Percentiles rank a stretch among this genome's conserved stretches.
phyloP scores from a whole-genome alignment of 2,113 vertebrate species.

The Clupea harengus region DNA sequence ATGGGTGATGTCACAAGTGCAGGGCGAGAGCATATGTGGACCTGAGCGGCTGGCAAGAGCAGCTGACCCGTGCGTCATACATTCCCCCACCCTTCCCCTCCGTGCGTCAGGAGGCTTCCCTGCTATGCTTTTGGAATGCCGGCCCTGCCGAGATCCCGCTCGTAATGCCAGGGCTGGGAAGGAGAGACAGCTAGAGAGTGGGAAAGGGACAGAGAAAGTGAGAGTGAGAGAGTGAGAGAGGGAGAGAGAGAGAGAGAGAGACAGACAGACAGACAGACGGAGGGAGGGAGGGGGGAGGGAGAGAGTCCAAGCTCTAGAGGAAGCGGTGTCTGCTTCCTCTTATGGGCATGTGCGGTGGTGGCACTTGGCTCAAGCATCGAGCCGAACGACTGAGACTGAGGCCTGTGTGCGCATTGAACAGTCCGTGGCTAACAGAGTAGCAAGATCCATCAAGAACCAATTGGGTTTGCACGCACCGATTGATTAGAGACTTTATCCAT shows the following conservation, averaged over 20 bases:
- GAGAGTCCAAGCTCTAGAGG: constrained; percentile 5
- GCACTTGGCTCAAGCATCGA: constrained; percentile 19
- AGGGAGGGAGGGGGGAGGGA: neutral
- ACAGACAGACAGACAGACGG: neutral
- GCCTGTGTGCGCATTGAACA: neutral
- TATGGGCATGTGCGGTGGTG: constrained; percentile 40
- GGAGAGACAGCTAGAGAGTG: constrained; percentile 3
- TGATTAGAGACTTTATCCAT: neutral
- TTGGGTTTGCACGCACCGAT: neutral
- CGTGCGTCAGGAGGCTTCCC: constrained; percentile 44
- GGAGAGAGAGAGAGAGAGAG: neutral
- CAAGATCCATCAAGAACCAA: neutral
- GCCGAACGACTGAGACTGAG: neutral
- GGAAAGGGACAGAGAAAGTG: neutral
- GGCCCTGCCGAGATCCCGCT: constrained; percentile 28
- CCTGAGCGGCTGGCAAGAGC: constrained; percentile 17
- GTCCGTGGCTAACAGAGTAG: neutral
- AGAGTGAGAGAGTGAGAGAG: neutral
- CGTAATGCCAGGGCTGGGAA: constrained; percentile 20
- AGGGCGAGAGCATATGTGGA: neutral
- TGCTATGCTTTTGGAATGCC: constrained; percentile 35
- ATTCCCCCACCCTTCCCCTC: constrained; percentile 28
- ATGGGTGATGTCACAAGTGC: neutral
- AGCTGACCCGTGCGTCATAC: constrained; percentile 27
- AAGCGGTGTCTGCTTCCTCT: constrained; percentile 30